Base-by-base conservation (phyloP, 2,797 vertebrate species). In the Ctenopoma multispine region DNA sequence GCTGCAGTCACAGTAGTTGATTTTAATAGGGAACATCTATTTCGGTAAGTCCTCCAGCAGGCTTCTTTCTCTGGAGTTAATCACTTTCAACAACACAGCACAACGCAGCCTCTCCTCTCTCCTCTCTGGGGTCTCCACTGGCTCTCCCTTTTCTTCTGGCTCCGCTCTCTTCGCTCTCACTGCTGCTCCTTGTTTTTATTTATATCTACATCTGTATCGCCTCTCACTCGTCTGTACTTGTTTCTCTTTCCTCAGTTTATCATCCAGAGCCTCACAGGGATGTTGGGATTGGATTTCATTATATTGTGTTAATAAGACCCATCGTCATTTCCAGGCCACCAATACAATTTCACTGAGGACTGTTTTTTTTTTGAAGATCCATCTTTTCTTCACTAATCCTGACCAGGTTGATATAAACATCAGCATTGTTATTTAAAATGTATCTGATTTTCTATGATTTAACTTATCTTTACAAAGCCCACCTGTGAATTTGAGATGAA, bases 41-140 rank as follows among this genome's bases (percentile, higher is more conserved):
- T 87, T 86, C 27, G 20, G 75, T 79, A 71, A 75, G 75, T 89
- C 82, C 87, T 85, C 69, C 80, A 84, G 82, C 86, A 74, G 61
- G 36, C 75, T 50, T 63, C 63, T 77, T 85, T 41, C 69, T 82
- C 72, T 48, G 68, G 65, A 83, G 79, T 75, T 83, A 75, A 84
- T 84, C 85, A 82, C 69, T 43, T 24, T 47, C 71, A 83, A 62
- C 63, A 80, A 69, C 72, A 47, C 62, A 29, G 21, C 48, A 65
- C 57, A 48, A 4, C 0, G 7, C 57, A 34, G 62, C 69, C 31
- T 34, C 31, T 34, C 31, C 47, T 63, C 31, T 34, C 31, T 34
- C 31, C 47, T 63, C 41, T 44, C 49, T 71, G 63, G 77, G 60
- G 66, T 54, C 72, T 76, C 66, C 65, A 61, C 53, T 38, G 71